These are phyloP conservation scores for Norana najaformis DNA, from an alignment of 2,888 invertebrate genomes.

Conservation along the genomic window DNA sequence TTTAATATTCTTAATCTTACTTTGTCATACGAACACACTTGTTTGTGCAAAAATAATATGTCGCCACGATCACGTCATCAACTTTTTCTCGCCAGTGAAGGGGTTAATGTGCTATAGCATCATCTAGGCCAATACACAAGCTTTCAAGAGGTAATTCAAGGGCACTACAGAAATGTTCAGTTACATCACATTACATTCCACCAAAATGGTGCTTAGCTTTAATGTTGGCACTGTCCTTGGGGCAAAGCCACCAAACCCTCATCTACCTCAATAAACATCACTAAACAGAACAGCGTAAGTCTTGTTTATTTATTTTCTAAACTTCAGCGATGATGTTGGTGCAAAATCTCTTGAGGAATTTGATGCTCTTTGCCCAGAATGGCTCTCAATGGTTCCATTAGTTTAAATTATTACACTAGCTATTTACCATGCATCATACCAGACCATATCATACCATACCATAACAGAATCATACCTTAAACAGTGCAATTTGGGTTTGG, in stretches of 20 bases:
- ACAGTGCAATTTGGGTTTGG: not conserved
- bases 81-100: no score
- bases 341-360: not conserved
- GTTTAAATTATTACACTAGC: not conserved
- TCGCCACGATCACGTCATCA: no score
- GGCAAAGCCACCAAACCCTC: not conserved
- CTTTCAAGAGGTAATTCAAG: not conserved
- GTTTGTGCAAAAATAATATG: no score
- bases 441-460: not conserved
- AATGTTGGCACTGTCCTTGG: not conserved
- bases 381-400: constrained; percentile 1
- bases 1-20: no score
- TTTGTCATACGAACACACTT: no score
- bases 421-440: not conserved
- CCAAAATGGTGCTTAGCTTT: no score
- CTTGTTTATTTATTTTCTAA: not conserved
- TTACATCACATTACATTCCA: not conserved
- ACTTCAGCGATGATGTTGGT: not conserved
- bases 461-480: not conserved
- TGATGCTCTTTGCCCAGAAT: not conserved
- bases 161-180: not conserved
- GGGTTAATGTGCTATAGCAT: not conserved
- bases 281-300: not conserved
- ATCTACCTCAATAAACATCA: not conserved
- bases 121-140: not conserved